Conservation (phyloP, 2,797 vertebrate species). For the Enteromius fasciolatus region DNA sequence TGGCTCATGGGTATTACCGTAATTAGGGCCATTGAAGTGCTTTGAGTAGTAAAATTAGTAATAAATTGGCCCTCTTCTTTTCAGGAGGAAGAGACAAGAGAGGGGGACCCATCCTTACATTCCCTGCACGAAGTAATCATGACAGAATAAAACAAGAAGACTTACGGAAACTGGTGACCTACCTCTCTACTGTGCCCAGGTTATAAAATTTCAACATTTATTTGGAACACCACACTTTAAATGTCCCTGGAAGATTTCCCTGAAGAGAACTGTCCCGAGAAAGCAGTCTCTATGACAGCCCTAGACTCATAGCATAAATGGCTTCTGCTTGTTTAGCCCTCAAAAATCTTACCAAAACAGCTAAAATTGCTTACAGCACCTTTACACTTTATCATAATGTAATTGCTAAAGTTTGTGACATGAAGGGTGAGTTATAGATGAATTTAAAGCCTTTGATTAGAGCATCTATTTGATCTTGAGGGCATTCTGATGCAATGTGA, state of each 20-base stretch:
- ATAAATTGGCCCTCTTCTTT: conserved; percentile 35
- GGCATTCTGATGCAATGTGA: conserved; percentile 20
- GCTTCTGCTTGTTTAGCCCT: background rate
- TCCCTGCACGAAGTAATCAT: conserved; percentile 96
- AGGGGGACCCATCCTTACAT: conserved; percentile 96
- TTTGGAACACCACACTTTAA: background rate
- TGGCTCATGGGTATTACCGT: conserved; percentile 9
- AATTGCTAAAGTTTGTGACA: background rate
- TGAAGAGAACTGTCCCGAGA: background rate
- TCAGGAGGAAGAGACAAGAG: conserved; percentile 96
- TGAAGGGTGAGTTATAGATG: background rate
- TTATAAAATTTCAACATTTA: conserved; percentile 66
- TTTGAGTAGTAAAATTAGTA: conserved; percentile 3
- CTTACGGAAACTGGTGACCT: conserved; percentile 93
- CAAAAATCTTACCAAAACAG: background rate
- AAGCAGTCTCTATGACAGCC: background rate
- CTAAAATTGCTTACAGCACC: background rate
- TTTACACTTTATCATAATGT: background rate
- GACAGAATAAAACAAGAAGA: conserved; percentile 99
- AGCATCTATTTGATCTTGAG: background rate
- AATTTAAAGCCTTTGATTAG: conserved; percentile 5
- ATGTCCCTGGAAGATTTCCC: background rate
- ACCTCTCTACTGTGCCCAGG: conserved; percentile 96
- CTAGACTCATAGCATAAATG: background rate
- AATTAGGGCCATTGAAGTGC: conserved; percentile 43